These are phyloP conservation scores for Phyllostomus discolor DNA, from an alignment of 2,113 vertebrate species.

Conservation along the genomic window DNA sequence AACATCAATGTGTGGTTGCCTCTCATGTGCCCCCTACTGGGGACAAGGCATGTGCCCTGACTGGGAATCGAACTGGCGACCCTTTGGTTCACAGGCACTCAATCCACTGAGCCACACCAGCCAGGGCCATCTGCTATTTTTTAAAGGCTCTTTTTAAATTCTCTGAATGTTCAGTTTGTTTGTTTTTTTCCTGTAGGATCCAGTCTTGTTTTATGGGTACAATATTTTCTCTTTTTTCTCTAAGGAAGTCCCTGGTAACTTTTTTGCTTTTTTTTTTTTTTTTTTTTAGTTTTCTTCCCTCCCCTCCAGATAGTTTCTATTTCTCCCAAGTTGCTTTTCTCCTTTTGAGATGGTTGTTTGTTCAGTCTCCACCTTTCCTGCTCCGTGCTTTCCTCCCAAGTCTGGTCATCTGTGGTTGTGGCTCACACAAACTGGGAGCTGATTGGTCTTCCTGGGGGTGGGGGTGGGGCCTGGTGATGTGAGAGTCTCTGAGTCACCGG, in stretches of 20 bases:
- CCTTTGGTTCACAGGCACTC: no score
- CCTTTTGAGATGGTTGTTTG: neutral
- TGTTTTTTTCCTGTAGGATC: neutral
- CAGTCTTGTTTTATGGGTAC: neutral
- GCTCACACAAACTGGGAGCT: neutral
- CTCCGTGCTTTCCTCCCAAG: neutral
- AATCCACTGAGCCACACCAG: no score
- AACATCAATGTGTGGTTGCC: no score
- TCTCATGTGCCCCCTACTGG: no score
- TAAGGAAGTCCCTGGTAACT: neutral
- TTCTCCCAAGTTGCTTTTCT: neutral
- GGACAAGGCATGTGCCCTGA: no score
- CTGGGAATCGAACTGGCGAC: no score
- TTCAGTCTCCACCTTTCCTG: neutral
- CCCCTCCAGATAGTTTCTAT: neutral
- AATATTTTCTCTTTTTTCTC: neutral
- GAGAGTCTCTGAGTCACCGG: neutral
- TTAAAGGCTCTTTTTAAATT: neutral
- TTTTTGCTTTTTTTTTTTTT: neutral
- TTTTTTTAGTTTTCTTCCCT: no score
- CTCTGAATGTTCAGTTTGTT: neutral
- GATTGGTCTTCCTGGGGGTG: neutral
- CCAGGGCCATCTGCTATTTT: no score
- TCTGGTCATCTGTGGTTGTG: neutral
- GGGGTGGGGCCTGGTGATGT: neutral